Base-by-base conservation (phyloP, 2,888 invertebrate genomes). In the Tenthredo distinguenda region DNA sequence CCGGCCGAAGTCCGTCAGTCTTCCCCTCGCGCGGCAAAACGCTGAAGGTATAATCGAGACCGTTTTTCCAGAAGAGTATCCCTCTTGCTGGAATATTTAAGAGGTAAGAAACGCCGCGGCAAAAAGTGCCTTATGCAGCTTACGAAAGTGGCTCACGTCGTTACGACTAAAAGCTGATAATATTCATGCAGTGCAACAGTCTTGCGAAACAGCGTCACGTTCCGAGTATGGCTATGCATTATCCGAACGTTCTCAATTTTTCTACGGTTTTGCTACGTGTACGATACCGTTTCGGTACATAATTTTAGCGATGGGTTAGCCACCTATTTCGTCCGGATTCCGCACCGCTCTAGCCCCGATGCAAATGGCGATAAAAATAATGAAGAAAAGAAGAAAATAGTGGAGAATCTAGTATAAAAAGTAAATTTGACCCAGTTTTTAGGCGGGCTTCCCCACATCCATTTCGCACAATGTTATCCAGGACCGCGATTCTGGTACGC, bases 371-470 rank as follows among this genome's bases (percentile, higher is more conserved):
- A 62, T 62, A 62, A 62, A 62, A 62, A 55, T 55, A 55, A 55
- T 55, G 21, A 62, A 26, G 21, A 26, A 62, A 62, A 21, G 9
- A 10, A 62, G 26, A 26, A 83, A 87, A 43, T 12, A 12, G 10
- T 37, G 55, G 47, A 37, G 40, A 79, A 77, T 76, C 37, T 55
- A 55, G 84, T 62, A 71, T 43, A 72, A 79, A 77, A 85, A 74
- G 47, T 58, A 72, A 76, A 40, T 55, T 26, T 84, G 79, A 84
- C 84, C 79, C 85, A 84, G 81, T 85, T 85, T 81, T 84, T 50
- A n/a, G 47, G 79, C 85, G 85, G 85, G 85, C 87, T 86, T n/a
- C 15, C 9, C 26, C 77, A 34, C 31, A 31, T 77, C 77, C 34
- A 77, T 77, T 77, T 18, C 50, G 34, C 34, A 77, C 26, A 77